phyloP scores from a whole-genome alignment of 1,140 invertebrate genomes.

The Meloidogyne exigua region DNA sequence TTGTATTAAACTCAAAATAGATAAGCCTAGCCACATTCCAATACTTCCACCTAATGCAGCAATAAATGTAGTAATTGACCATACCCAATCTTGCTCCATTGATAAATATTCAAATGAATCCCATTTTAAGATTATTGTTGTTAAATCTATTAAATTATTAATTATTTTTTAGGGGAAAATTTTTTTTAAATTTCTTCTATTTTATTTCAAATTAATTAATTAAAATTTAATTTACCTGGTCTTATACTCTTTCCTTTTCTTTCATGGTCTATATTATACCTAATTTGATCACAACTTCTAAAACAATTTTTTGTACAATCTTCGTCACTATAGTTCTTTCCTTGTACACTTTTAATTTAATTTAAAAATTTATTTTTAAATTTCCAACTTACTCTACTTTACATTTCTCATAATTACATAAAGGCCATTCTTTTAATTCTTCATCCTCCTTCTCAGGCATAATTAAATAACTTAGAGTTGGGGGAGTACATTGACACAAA shows the following conservation, averaged over 20 bases:
- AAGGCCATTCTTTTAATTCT: slow-evolving; percentile 38
- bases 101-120: slow-evolving; percentile 60
- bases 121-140: slow-evolving; percentile 55
- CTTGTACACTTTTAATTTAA: slow-evolving; percentile 44
- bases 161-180: too few species aligned
- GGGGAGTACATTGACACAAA: slow-evolving; percentile 45
- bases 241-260: slow-evolving; percentile 53
- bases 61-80: slow-evolving; percentile 47
- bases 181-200: neutral
- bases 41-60: slow-evolving; percentile 52
- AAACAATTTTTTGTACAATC: slow-evolving; percentile 55
- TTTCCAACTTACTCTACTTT: slow-evolving; percentile 36
- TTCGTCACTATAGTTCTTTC: slow-evolving; percentile 52
- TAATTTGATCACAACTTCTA: slow-evolving; percentile 57
- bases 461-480: slow-evolving; percentile 47
- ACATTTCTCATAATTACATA: slow-evolving; percentile 48
- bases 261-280: slow-evolving; percentile 55
- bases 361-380: neutral
- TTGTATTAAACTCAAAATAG: slow-evolving; percentile 54
- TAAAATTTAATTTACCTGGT: slow-evolving; percentile 40
- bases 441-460: slow-evolving; percentile 16
- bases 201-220: neutral
- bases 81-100: slow-evolving; percentile 57
- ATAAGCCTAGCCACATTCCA: slow-evolving; percentile 53
- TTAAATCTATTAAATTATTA: slow-evolving; percentile 46